Percentiles rank a stretch among this genome's conserved stretches.
Conservation (phyloP, 2,797 vertebrate genomes). For the Tangara arthus region DNA sequence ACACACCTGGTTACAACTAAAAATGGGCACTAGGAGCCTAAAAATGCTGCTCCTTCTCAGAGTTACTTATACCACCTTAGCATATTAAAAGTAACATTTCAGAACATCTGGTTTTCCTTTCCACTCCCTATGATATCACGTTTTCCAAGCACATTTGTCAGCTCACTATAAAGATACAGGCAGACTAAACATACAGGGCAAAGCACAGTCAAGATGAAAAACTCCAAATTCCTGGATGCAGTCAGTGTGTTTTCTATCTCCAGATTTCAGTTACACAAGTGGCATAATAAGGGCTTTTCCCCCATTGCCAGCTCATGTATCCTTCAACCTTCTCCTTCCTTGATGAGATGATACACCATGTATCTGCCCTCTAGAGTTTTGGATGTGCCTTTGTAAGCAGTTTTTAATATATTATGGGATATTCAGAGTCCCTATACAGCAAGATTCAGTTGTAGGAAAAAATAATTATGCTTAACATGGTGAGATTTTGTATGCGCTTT, state of each 20-base stretch:
- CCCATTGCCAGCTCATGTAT: not conserved
- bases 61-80: not conserved
- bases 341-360: not conserved
- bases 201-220: slow-evolving; percentile 18
- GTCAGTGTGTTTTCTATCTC: not conserved
- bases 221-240: slow-evolving; percentile 2
- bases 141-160: slow-evolving; percentile 64
- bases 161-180: slow-evolving; percentile 40
- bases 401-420: not conserved
- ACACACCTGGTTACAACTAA: not conserved
- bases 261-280: not conserved
- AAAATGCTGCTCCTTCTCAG: not conserved
- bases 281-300: not conserved
- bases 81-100: slow-evolving; percentile 17
- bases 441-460: not conserved
- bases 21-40: not conserved
- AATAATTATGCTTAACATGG: not conserved
- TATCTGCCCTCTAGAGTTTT: not conserved
- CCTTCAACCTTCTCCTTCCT: not conserved
- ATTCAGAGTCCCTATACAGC: not conserved
- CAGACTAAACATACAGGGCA: slow-evolving; percentile 53
- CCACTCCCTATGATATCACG: slow-evolving; percentile 61
- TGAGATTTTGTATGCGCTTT: not conserved
- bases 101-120: slow-evolving; percentile 64
- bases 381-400: not conserved